Evolutionary conservation across 2,113 vertebrate species (phyloP), one percentile per base, ranked within the genome.

Genomic region (Sarotherodon lohbergeri): DNA sequence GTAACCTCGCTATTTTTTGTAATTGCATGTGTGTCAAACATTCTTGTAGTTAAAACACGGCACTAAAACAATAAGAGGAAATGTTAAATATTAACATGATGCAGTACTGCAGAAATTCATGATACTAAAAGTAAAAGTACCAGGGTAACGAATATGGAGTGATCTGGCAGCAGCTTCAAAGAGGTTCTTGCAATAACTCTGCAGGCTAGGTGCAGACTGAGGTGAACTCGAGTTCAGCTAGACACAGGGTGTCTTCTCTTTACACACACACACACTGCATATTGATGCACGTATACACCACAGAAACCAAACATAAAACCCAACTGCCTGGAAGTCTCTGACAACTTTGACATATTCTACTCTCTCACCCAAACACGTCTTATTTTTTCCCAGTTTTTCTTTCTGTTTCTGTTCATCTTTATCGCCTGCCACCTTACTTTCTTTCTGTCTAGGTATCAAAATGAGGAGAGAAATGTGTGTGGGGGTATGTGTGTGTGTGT

Each of bases 221-320:
- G 90, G 81, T 91, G 91, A 90, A 46, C 54, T 87, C 22, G 50
- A 93, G 87, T 91, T 93, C 90, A 92, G 19, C 17, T 14, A 29
- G 71, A 87, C 27, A 13, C n/a, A 17, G 41, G 48, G 46, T 59
- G 89, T 87, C 52, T 68, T 34, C 71, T 83, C 34, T 34, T 83
- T 22, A 76, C 19, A 86, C n/a, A 86, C 12, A 76, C 13, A 76
- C 32, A 83, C 16, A 81, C 19, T 22, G 19, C 24, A 76, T 50
- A 50, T 78, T 13, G 27, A 78, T 78, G 71, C 43, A 78, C 3
- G 2, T 32, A 50, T 50, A 78, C 13, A 17, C n/a, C 46, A 16
- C 14, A 81, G 3, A 84, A 46, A 41, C 61, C 10, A 81, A 27
- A 55, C 59, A 11, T 8, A 56, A n/a, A 56, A 59, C 11, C 54